Evolutionary conservation across 2,888 invertebrate genomes (phyloP), one percentile per base, ranked within the genome.

Genomic region (Leucozona laternaria): DNA sequence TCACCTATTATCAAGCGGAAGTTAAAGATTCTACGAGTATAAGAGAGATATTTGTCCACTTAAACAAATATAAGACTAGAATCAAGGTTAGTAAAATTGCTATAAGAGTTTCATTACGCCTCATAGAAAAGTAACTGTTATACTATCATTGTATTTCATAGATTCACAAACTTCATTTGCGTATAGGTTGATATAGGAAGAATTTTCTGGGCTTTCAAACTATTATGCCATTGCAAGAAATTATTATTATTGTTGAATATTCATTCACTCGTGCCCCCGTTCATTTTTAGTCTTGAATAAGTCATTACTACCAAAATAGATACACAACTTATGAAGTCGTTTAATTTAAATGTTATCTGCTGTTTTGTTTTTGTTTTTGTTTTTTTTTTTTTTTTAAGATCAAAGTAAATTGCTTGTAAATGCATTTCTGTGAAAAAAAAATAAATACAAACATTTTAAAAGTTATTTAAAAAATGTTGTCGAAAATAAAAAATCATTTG

Each of bases 31-130:
- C 6, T 13, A 22, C 13, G 25, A 22, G 20, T 15, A 8, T 7
- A 53, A 28, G n/a, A 28, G n/a, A 34, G 4, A 17, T 40, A 37
- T n/a, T 58, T 28, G 13, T 5, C 31, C 5, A 60, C 20, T 22
- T n/a, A 7, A 37, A 31, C 58, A 15, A 60, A 43, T n/a, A 43
- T 11, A 20, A 40, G 55, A 22, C 40, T 66, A 80, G 43, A 6
- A 25, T 3, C 40, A 80, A 80, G 79, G 80, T 80, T 70, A 75
- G 80, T 80, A 75, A 60, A 40, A 37, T 37, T 1, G 15, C 37
- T 37, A 7, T 11, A 58, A 37, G 15, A 31, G 55, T n/a, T 28
- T 28, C n/a, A 50, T 53, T 25, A 25, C 15, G 15, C 8, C 25
- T 25, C 13, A 53, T 1, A 45, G 0, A n/a, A n/a, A n/a, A 43